These are phyloP conservation scores for Psilopsiagon aurifrons DNA, from an alignment of 2,113 vertebrate species.

Conservation along the genomic window DNA sequence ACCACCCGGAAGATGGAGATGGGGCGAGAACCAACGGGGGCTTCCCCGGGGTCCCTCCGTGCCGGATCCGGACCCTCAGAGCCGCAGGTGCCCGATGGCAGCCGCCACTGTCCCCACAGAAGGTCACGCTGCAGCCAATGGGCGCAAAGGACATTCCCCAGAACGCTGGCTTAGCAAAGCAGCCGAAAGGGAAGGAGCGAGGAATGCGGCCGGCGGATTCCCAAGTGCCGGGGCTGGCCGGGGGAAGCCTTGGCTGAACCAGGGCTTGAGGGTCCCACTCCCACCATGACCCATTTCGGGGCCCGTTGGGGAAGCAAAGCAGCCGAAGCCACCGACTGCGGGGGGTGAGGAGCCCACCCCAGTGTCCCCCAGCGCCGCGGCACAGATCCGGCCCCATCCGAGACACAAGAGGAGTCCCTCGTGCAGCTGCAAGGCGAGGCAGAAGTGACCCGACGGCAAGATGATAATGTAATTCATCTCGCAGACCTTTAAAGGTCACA, in stretches of 20 bases:
- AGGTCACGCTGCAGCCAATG: conserved; percentile 30
- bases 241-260: not conserved
- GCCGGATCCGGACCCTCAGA: not conserved
- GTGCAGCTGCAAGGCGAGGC: conserved; percentile 37
- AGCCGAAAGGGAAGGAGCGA: conserved; percentile 20
- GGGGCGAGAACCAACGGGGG: fast-evolving
- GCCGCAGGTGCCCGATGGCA: fast-evolving
- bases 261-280: fast-evolving
- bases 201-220: conserved; percentile 10
- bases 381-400: fast-evolving
- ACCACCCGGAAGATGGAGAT: not conserved
- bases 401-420: not conserved
- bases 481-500: conserved; percentile 68
- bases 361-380: fast-evolving
- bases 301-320: not conserved
- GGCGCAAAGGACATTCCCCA: conserved; percentile 41
- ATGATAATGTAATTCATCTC: conserved; percentile 52
- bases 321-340: fast-evolving
- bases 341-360: not conserved
- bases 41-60: not conserved
- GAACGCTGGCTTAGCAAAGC: conserved; percentile 57
- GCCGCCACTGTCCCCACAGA: not conserved
- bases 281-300: fast-evolving
- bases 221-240: not conserved
- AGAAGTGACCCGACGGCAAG: conserved; percentile 23